A percentile compares a stretch with the other conserved stretches of the same genome.
phyloP scores from a whole-genome alignment of 2,888 invertebrate species.

The Drosophila phalerata region DNA sequence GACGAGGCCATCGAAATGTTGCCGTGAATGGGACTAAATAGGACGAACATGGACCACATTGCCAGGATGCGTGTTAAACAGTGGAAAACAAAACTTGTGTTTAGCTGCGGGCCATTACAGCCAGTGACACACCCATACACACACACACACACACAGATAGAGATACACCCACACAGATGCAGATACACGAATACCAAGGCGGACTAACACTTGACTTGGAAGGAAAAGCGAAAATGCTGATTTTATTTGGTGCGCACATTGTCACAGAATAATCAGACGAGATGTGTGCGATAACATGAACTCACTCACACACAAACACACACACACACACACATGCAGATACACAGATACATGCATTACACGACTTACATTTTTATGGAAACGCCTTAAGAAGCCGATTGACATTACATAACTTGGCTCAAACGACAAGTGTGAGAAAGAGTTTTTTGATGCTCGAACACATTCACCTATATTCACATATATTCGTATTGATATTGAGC shows the following conservation, averaged over 20 bases:
- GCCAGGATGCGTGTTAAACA: slow-evolving; percentile 46
- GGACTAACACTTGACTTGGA: slow-evolving; percentile 40
- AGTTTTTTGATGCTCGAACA: slow-evolving; percentile 15
- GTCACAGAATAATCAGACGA: slow-evolving; percentile 74
- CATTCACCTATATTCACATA: slow-evolving; percentile 1
- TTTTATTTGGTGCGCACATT: slow-evolving; percentile 78
- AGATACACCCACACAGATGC: slow-evolving; percentile 1
- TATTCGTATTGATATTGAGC: neutral
- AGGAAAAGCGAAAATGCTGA: slow-evolving; percentile 68
- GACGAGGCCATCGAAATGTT: slow-evolving; percentile 33
- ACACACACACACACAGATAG: slow-evolving; percentile 7
- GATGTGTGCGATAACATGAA: slow-evolving; percentile 55
- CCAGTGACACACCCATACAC: slow-evolving; percentile 16
- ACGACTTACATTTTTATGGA: slow-evolving; percentile 44
- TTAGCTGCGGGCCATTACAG: slow-evolving; percentile 41
- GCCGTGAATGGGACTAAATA: slow-evolving; percentile 8
- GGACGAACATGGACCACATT: slow-evolving; percentile 11
- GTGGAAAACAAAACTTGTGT: slow-evolving; percentile 46
- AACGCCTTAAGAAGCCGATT: slow-evolving; percentile 28
- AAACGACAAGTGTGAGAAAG: slow-evolving; percentile 13
- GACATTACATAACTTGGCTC: slow-evolving; percentile 23
- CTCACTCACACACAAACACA: slow-evolving; percentile 20
- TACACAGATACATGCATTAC: slow-evolving; percentile 21
- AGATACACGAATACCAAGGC: slow-evolving; percentile 5
- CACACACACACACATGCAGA: slow-evolving; percentile 7